phyloP scores from a whole-genome alignment of 2,797 vertebrate genomes.

The Lycodopsis pacificus region DNA sequence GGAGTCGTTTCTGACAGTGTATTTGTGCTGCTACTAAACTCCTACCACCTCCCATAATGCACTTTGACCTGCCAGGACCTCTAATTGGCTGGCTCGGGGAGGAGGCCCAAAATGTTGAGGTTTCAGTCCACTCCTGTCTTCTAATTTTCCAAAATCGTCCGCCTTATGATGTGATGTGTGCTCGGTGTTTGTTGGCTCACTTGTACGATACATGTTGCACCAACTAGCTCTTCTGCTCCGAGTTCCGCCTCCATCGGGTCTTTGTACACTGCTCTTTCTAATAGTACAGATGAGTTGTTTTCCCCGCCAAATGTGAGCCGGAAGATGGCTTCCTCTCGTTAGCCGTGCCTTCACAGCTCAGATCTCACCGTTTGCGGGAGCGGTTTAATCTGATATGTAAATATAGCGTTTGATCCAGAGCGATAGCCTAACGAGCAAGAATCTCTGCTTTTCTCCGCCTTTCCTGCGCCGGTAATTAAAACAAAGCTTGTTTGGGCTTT shows the following conservation, averaged over 20 bases:
- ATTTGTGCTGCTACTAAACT: slow-evolving; percentile 91
- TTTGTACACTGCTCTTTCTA: slow-evolving; percentile 59
- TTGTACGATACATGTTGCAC: slow-evolving; percentile 39
- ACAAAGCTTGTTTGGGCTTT: slow-evolving; percentile 87
- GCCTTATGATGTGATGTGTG: background rate
- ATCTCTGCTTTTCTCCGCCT: slow-evolving; percentile 84
- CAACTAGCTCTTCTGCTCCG: slow-evolving; percentile 54
- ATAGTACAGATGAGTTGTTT: slow-evolving; percentile 68
- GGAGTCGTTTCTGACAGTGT: slow-evolving; percentile 86
- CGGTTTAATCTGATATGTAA: slow-evolving; percentile 97
- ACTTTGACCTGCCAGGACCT: slow-evolving; percentile 90
- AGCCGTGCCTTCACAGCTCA: slow-evolving; percentile 70
- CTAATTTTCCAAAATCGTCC: slow-evolving; percentile 66
- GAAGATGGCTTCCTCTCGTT: slow-evolving; percentile 73
- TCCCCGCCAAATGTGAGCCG: slow-evolving; percentile 70
- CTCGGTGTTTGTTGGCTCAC: slow-evolving; percentile 31
- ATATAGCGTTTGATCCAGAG: slow-evolving; percentile 92
- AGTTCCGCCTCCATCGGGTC: slow-evolving; percentile 53
- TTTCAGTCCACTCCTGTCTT: slow-evolving; percentile 87
- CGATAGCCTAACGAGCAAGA: slow-evolving; percentile 89
- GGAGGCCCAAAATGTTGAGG: slow-evolving; percentile 88
- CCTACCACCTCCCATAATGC: slow-evolving; percentile 90
- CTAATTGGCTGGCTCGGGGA: slow-evolving; percentile 92
- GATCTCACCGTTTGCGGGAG: slow-evolving; percentile 86
- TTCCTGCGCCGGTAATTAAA: slow-evolving; percentile 89